Conservation (phyloP, 2,113 vertebrate species). For the Syngnathoides biaculeatus region DNA sequence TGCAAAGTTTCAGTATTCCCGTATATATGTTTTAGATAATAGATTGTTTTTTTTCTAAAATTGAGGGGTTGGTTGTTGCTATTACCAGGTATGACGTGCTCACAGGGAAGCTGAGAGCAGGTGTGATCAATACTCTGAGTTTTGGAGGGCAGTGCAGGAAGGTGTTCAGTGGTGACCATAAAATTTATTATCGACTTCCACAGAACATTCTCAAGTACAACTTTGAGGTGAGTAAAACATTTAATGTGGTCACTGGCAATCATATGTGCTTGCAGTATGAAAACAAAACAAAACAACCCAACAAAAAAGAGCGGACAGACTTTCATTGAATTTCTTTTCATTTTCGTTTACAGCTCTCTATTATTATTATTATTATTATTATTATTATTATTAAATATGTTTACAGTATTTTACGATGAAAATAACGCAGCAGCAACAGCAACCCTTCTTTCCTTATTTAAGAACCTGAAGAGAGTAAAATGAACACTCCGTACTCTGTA, state of each 20-base stretch:
- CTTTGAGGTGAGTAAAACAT: constrained; percentile 77
- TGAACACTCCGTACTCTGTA: too few relatives aligned
- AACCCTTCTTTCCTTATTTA: too few relatives aligned
- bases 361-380: too few relatives aligned
- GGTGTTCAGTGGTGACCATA: constrained; percentile 78
- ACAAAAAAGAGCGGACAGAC: not conserved
- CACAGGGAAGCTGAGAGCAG: constrained; percentile 71
- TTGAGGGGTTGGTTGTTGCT: not conserved
- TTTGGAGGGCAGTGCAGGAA: constrained; percentile 91
- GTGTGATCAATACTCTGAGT: constrained; percentile 84
- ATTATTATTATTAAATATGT: too few relatives aligned
- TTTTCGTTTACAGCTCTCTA: too few relatives aligned
- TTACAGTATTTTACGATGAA: too few relatives aligned
- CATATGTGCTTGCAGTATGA: too few relatives aligned
- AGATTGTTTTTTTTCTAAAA: not conserved
- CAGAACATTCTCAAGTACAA: constrained; percentile 83
- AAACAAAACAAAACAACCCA: too few relatives aligned
- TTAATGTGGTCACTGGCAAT: not conserved
- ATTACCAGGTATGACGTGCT: constrained; percentile 75
- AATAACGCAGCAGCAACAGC: too few relatives aligned
- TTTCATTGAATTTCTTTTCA: too few relatives aligned
- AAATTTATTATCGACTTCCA: constrained; percentile 78
- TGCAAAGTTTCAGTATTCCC: too few relatives aligned
- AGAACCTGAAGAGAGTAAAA: too few relatives aligned
- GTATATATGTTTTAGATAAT: not conserved